Evolutionary conservation across 1,140 invertebrate genomes (phyloP), one percentile per base, ranked within the genome.

Genomic region (Bacillus rossius): DNA sequence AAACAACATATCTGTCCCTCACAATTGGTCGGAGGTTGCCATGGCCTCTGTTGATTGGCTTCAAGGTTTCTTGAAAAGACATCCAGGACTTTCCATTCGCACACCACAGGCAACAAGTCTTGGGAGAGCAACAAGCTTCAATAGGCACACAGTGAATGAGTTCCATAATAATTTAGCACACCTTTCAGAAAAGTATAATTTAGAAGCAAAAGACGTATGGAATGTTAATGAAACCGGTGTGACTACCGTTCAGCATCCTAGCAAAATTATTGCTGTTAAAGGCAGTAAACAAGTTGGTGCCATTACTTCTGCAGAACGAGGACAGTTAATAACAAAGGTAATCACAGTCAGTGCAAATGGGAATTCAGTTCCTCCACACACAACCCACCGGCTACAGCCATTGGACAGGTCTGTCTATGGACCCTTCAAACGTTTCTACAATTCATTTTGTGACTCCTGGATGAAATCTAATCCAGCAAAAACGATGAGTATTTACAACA

Each of bases 171-270:
- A 71, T 59, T 67, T 23, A 25, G 40, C 29, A 53, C 43, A 19
- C 29, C 4, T 34, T 34, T 34, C 10, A 34, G 23, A 49, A n/a
- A 57, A 48, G 22, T 22, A 20, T 26, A 2, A 23, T 52, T 57
- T 57, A 48, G 26, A 17, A 19, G 40, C 56, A 22, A 17, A 52
- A 19, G 45, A 42, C n/a, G 52, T 57, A 61, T 75, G 70, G 59
- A 74, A 61, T 55, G 64, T 67, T 8, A 55, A 63, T 55, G 73
- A 78, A 62, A 77, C 70, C 8, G 72, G 71, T 2, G 60, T 72
- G 20, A 77, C 73, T 1, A 78, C 76, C 14, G 77, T 79, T 4
- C 72, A 74, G 50, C 72, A 69, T 25, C 67, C 70, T n/a, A 53
- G 47, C 13, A 76, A 70, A 67, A 63, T 76, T 37, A 41, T 77